Percentiles rank a stretch among this genome's conserved stretches.
phyloP scores from a whole-genome alignment of 2,888 invertebrate species.

The Sycophila texana region DNA sequence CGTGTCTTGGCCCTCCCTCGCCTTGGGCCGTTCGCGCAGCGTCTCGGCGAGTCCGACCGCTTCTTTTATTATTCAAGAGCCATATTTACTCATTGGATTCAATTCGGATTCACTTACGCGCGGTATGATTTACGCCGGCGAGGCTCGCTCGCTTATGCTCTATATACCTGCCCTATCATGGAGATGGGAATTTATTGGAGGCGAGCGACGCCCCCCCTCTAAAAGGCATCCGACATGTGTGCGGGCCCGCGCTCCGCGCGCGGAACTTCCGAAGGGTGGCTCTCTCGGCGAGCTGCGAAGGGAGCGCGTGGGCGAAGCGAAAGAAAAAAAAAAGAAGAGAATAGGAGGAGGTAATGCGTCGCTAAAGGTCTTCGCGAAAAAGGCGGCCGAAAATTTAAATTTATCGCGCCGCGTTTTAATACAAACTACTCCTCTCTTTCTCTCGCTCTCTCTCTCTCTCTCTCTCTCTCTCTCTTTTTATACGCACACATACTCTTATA shows the following conservation, averaged over 20 bases:
- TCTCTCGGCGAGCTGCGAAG: neutral
- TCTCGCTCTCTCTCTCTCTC: neutral
- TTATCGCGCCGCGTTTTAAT: constrained; percentile 55
- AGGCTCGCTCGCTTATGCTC: constrained; percentile 55
- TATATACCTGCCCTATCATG: constrained; percentile 55
- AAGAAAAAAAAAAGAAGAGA: constrained; percentile 16
- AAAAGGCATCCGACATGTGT: constrained; percentile 44
- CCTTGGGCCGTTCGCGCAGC: neutral
- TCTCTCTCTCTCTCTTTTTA: neutral
- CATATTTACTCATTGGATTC: constrained; percentile 75
- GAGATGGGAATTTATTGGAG: constrained; percentile 73
- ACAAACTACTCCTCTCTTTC: constrained; percentile 41
- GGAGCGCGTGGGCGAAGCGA: constrained; percentile 13
- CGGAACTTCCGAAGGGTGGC: constrained; percentile 26
- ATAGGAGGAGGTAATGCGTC: constrained; percentile 11
- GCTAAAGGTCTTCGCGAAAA: constrained; percentile 42
- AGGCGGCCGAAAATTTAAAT: constrained; percentile 54
- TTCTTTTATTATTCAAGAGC: constrained; percentile 68
- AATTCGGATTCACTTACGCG: constrained; percentile 72
- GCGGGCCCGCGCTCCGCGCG: neutral
- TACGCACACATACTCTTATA: too few relatives aligned
- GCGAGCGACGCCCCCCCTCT: constrained; percentile 62
- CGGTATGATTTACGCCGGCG: constrained; percentile 69
- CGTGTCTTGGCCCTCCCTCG: neutral
- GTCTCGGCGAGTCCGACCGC: constrained; percentile 22